Evolutionary conservation across 1,140 invertebrate genomes (phyloP).

Genomic region (Drosophila carrolli): DNA sequence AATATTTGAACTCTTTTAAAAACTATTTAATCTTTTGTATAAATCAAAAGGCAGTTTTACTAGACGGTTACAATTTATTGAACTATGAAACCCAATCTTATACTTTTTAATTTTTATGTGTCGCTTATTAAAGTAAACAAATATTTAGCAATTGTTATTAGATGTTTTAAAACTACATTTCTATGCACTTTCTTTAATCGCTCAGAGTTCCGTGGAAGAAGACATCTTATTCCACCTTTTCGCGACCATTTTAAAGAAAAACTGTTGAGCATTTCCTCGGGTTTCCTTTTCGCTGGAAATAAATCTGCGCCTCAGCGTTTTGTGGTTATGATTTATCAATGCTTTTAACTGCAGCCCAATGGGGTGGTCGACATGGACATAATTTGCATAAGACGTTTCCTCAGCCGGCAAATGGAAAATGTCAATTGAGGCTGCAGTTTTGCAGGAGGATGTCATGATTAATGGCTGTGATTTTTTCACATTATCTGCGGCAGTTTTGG

Average conservation of each 20-base stretch:
- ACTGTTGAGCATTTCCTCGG: conserved; percentile 10
- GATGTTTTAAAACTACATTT: background rate
- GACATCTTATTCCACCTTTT: background rate
- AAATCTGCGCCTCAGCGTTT: conserved; percentile 50
- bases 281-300: conserved; percentile 18
- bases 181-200: background rate
- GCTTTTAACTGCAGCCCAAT: conserved; percentile 75
- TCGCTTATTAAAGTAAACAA: no score
- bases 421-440: conserved; percentile 66
- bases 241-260: background rate
- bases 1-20: no score
- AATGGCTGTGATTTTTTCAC: conserved; percentile 73
- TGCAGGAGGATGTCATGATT: conserved; percentile 55
- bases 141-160: no score
- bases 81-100: no score
- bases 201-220: background rate
- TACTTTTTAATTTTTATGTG: no score
- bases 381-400: conserved; percentile 68
- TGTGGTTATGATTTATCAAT: conserved; percentile 80
- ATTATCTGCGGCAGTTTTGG: conserved; percentile 57
- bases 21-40: no score
- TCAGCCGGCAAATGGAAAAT: conserved; percentile 66
- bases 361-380: conserved; percentile 16
- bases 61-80: no score
- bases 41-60: no score